phyloP scores from a whole-genome alignment of 2,113 vertebrate species.

The Donacobius atricapilla region DNA sequence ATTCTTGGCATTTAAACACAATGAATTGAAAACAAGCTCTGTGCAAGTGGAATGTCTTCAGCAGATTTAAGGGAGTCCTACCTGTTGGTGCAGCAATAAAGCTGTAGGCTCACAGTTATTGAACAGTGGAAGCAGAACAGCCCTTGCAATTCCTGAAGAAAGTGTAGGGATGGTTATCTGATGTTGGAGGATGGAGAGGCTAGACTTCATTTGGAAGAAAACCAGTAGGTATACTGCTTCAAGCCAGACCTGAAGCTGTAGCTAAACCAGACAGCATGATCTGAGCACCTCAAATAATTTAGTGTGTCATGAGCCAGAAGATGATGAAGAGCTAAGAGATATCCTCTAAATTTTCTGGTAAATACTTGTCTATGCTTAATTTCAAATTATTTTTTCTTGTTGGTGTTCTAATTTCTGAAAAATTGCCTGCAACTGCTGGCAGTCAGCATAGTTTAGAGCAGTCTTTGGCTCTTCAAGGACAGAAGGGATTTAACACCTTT shows the following conservation, averaged over 20 bases:
- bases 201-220: neutral
- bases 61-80: neutral
- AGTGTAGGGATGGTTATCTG: neutral
- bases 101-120: neutral
- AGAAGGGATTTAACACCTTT: neutral
- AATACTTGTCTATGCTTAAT: neutral
- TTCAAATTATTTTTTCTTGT: neutral
- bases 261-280: neutral
- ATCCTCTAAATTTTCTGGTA: neutral
- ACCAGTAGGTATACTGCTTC: neutral
- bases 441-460: neutral
- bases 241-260: neutral
- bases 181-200: neutral
- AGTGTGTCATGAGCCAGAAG: neutral
- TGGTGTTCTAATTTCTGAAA: neutral
- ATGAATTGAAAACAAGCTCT: neutral
- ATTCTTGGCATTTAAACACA: neutral
- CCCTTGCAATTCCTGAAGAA: neutral
- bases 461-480: neutral
- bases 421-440: neutral
- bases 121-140: neutral
- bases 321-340: neutral
- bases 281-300: neutral
- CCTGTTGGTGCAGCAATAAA: neutral
- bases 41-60: neutral